Percentiles rank a stretch among this genome's conserved stretches.
Evolutionary conservation across 2,113 vertebrate species (phyloP).

Genomic region (Leptobrachium leishanense): DNA sequence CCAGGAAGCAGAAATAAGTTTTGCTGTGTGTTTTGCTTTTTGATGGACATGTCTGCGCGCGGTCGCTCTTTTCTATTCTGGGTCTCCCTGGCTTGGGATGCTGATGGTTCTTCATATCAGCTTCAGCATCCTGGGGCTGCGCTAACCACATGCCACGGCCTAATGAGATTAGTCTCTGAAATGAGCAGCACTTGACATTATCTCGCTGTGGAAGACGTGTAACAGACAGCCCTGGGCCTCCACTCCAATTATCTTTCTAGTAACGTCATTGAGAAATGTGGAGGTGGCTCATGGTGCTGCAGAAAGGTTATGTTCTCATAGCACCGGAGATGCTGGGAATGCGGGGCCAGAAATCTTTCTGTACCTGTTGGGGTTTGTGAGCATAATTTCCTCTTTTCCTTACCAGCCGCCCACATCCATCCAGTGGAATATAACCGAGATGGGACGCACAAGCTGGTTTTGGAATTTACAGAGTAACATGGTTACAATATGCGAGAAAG

Average conservation of each 20-base stretch:
- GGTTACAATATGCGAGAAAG: no score
- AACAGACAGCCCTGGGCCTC: conserved; percentile 28
- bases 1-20: conserved; percentile 21
- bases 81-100: not conserved
- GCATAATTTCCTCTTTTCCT: no score
- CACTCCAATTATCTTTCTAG: conserved; percentile 11
- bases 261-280: conserved; percentile 2
- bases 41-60: conserved; percentile 16
- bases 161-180: conserved; percentile 39
- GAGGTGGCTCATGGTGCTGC: not conserved
- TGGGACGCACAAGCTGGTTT: no score
- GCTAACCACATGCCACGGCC: conserved; percentile 27
- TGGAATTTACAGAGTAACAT: no score
- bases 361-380: no score
- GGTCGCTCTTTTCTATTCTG: conserved; percentile 15
- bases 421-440: no score
- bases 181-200: conserved; percentile 34
- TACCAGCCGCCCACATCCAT: no score
- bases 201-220: conserved; percentile 26
- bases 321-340: no score
- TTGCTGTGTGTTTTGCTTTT: conserved; percentile 8
- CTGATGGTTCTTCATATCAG: conserved; percentile 31
- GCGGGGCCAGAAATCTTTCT: no score
- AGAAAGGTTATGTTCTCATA: no score
- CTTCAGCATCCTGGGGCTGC: not conserved